These are phyloP conservation scores for Mylabris sibirica DNA, from an alignment of 2,888 invertebrate genomes.

Conservation along the genomic window DNA sequence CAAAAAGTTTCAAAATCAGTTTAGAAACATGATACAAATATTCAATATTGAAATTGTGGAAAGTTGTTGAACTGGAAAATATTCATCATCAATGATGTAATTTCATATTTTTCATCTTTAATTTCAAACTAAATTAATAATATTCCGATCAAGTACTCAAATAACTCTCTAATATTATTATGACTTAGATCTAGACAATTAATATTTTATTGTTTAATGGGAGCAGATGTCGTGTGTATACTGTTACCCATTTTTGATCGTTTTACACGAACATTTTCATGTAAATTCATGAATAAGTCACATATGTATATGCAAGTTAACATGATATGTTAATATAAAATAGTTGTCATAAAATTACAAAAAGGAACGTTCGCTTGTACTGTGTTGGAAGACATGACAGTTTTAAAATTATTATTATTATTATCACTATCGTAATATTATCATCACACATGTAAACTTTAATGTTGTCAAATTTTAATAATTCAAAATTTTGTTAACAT, in stretches of 20 bases:
- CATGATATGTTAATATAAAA: background rate
- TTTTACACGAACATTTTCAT: background rate
- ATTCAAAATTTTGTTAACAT: background rate
- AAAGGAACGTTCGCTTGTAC: background rate
- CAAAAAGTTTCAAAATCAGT: constrained; percentile 45
- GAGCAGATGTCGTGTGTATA: background rate
- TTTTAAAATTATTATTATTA: constrained; percentile 28
- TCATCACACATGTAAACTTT: no score
- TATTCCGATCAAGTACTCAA: no score
- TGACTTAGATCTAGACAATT: background rate
- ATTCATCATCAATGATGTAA: background rate
- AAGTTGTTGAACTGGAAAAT: constrained; percentile 7
- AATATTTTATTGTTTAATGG: background rate
- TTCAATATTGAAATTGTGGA: constrained; percentile 41
- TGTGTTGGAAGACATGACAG: constrained; percentile 6
- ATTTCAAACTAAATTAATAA: background rate
- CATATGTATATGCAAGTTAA: background rate
- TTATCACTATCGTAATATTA: background rate
- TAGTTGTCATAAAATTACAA: background rate
- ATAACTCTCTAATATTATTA: no score
- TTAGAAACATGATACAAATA: constrained; percentile 50
- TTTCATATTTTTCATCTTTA: no score
- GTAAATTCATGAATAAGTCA: background rate
- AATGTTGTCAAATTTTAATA: background rate
- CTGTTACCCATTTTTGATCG: background rate